These are phyloP conservation scores for Nannospalax galili DNA, from an alignment of 2,113 vertebrate species.

Conservation along the genomic window DNA sequence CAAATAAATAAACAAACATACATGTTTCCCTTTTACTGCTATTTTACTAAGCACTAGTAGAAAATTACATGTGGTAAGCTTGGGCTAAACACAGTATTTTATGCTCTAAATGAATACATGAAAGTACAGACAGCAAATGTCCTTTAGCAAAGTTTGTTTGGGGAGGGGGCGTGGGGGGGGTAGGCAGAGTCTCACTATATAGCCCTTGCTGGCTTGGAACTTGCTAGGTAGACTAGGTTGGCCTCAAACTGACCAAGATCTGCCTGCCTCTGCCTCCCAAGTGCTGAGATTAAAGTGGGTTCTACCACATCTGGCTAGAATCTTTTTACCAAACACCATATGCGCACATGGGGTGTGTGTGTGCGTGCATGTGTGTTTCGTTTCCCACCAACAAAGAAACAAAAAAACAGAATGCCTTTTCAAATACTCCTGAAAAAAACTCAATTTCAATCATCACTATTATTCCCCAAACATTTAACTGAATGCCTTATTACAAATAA, in stretches of 20 bases:
- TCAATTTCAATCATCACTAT: conserved; percentile 44
- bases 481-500: conserved; percentile 26
- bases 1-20: conserved; percentile 63
- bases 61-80: conserved; percentile 55
- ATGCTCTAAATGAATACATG: conserved; percentile 50
- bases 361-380: background rate
- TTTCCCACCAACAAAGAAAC: background rate
- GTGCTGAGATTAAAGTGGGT: too few species aligned
- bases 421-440: background rate
- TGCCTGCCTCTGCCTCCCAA: too few species aligned
- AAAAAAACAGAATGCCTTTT: background rate
- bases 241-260: too few species aligned
- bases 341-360: too few species aligned
- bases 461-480: conserved; percentile 42
- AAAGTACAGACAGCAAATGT: conserved; percentile 48
- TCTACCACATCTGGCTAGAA: too few species aligned
- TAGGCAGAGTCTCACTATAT: too few species aligned
- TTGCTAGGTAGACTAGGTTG: too few species aligned
- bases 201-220: too few species aligned
- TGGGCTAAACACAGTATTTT: conserved; percentile 44
- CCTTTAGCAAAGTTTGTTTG: background rate
- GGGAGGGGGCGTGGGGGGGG: too few species aligned
- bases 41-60: conserved; percentile 34
- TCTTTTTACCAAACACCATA: too few species aligned
- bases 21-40: conserved; percentile 36